Evolutionary conservation across 2,888 invertebrate genomes (phyloP), one percentile per base, ranked within the genome.

Genomic region (Lasius fuliginosus): DNA sequence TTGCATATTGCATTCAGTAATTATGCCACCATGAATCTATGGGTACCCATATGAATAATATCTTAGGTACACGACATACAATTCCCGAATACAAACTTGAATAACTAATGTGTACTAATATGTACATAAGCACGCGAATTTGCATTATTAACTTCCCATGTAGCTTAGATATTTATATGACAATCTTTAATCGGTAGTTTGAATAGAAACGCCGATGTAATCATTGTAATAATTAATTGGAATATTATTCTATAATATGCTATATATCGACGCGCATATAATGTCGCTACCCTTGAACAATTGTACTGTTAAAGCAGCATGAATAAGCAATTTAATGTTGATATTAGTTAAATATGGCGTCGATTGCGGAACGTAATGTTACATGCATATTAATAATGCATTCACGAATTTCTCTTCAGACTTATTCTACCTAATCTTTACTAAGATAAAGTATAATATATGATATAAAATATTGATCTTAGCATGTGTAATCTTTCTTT

Each of bases 201-300:
- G 60, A 73, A 71, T 81, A 71, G 79, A 81, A 81, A 73, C 36
- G 27, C 12, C 36, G 46, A 81, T 62, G 12, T 46, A 60, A 12
- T 60, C 46, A 60, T 60, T 86, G 68, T 73, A 76, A 82, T 74
- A 81, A 64, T 88, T 85, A 85, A 88, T 83, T 60, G 62, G 82
- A 68, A 86, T 73, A 82, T 33, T 62, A 53, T 27, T 56, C 27
- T n/a, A 46, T 56, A 49, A 83, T 83, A 81, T 69, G 74, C 65
- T 65, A 60, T 60, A 71, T 71, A 36, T 71, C 73, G 73, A 27
- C 5, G 18, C 18, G 23, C 15, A 79, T 79, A 79, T 79, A 79
- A 79, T 71, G 79, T 79, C 71, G 79, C 36, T 69, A 33, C 60
- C 53, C 46, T 49, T 73, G 60, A 81, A 81, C 79, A 81, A 73